Evolutionary conservation across 2,888 invertebrate species (phyloP), one percentile per base, ranked within the genome.

Genomic region (Seira musarum): DNA sequence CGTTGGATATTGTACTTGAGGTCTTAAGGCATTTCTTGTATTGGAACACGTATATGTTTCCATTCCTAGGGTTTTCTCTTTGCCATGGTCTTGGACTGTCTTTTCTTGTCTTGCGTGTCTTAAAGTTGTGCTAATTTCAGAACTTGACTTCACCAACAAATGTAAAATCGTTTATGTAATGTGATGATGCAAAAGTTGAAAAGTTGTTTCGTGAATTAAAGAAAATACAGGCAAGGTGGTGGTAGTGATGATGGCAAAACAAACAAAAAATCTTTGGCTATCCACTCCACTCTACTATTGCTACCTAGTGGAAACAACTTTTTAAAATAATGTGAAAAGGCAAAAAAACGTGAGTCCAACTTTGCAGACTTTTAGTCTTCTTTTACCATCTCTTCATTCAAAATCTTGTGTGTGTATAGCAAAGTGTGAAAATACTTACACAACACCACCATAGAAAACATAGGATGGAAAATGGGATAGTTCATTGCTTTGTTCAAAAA

Each of bases 81-180:
- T 30, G 30, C 30, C 30, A 5, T n/a, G n/a, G n/a, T 30, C 30
- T 30, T 30, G 30, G 8, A n/a, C n/a, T n/a, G 2, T 53, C 53
- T 53, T 17, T 3, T 53, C 13, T 13, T 53, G n/a, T 13, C 53
- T 53, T 53, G 53, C 53, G 53, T 53, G 3, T 30, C 13, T 53
- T 53, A 3, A 53, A 30, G 30, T 8, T 53, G 53, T 53, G 53
- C 53, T 53, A 53, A 53, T 53, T 53, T 53, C 53, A 53, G 53
- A 53, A 53, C 53, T 30, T 30, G 30, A 30, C 30, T 30, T 30
- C 30, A 30, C 30, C 30, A 30, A 30, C 30, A 30, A 30, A 53
- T 53, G 17, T 53, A 53, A 13, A 13, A 3, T 15, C 15, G 3
- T 53, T 13, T 13, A 8, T 53, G 30, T 30, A 53, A 53, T 53